Percentiles rank a stretch among this genome's conserved stretches.
Conservation (phyloP, 2,797 vertebrate species). For the Chiloscyllium punctatum region DNA sequence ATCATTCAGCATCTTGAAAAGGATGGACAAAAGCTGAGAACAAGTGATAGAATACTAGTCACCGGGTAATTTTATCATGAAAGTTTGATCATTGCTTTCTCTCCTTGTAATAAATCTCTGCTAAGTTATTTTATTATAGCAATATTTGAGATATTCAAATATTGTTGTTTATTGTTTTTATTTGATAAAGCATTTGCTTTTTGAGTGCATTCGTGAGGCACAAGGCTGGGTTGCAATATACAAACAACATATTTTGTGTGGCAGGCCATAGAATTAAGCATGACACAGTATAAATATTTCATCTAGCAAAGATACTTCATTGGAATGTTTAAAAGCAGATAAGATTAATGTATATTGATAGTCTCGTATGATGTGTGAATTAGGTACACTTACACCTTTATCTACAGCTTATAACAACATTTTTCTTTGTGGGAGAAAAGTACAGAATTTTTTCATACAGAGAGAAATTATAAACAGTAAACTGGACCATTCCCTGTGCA, state of each 20-base stretch:
- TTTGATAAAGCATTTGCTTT: background rate
- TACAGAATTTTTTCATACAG: background rate
- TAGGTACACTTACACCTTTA: background rate
- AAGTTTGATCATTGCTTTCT: slow-evolving; percentile 25
- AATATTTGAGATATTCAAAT: background rate
- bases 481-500: background rate
- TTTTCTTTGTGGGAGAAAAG: background rate
- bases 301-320: slow-evolving; percentile 28
- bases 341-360: background rate
- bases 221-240: background rate
- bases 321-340: slow-evolving; percentile 17
- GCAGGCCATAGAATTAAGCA: slow-evolving; percentile 34
- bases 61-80: background rate
- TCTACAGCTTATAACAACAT: background rate
- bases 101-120: slow-evolving; percentile 27
- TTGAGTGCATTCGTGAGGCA: background rate
- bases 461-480: background rate
- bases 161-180: slow-evolving; percentile 26
- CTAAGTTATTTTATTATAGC: slow-evolving; percentile 35
- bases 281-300: slow-evolving; percentile 35
- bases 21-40: slow-evolving; percentile 16
- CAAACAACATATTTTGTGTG: slow-evolving; percentile 21
- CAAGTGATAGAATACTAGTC: slow-evolving; percentile 10
- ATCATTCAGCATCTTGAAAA: slow-evolving; percentile 15
- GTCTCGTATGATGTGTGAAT: background rate